Evolutionary conservation across 2,113 vertebrate species (phyloP), one percentile per base, ranked within the genome.

Genomic region (Nettapus auritus): DNA sequence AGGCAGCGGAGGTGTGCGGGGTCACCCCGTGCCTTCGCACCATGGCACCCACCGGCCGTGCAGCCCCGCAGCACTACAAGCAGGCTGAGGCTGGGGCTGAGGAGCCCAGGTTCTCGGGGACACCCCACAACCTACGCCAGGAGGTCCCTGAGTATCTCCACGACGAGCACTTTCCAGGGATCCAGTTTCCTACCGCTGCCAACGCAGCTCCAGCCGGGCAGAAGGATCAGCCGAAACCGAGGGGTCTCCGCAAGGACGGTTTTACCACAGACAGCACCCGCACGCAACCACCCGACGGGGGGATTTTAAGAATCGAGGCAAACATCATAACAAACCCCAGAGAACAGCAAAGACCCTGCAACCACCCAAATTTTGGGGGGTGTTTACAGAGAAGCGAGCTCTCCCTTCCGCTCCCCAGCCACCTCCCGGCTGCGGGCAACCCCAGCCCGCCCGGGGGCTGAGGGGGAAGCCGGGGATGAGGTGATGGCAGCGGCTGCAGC

Each of bases 131-230:
- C 2, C 42, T 50, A 13, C 28, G 68, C 44, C 57, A 59, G 31
- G 53, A 56, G 2, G 9, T 0, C 5, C 8, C 26, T 34, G 26
- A 74, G 14, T 9, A 53, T 40, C 53, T 26, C 52, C 56, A 36
- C 0, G 5, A 38, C 0, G 6, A 63, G 8, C 5, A 22, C 11
- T 10, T 67, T 55, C 66, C 66, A 15, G 5, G 26, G 52, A 63
- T 8, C 23, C 6, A n/a, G n/a, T 42, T 78, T 74, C 69, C 55
- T 40, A 42, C 10, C 29, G 17, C 14, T 0, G 2, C 75, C 63
- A 59, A 55, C 0, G 18, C 8, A 26, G 6, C 1, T 21, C 59
- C 48, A 40, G 1, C 0, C 0, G 44, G 1, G 23, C 5, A 25
- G n/a, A 17, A 36, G 4, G 13, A 23, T 31, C 38, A 44, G 29